These are phyloP conservation scores for Caenorhabditis sp. DNA, from an alignment of 2,888 invertebrate species.

Conservation along the genomic window DNA sequence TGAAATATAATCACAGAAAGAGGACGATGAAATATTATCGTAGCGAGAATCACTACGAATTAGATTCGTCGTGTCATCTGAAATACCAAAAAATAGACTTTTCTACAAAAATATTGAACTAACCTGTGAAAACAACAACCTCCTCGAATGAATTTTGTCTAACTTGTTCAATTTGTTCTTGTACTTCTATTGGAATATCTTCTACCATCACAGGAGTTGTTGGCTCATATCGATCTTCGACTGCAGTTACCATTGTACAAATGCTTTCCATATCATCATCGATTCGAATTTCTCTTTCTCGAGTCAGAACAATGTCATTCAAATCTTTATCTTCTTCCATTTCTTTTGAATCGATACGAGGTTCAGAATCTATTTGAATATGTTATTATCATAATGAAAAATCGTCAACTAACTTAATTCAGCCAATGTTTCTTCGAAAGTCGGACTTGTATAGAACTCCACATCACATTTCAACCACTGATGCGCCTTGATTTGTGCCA, in stretches of 20 bases:
- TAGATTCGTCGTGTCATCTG: conserved; percentile 36
- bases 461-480: conserved; percentile 45
- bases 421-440: conserved; percentile 49
- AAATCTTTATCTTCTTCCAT: conserved; percentile 40
- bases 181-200: neutral
- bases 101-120: neutral
- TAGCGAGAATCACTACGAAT: conserved; percentile 53
- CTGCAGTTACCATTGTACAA: conserved; percentile 48
- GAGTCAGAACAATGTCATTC: conserved; percentile 46
- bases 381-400: too few relatives aligned
- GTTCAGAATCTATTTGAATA: neutral
- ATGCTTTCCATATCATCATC: conserved; percentile 38
- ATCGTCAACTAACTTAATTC: conserved; percentile 34
- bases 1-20: conserved; percentile 54
- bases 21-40: conserved; percentile 59
- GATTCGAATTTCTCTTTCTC: conserved; percentile 22
- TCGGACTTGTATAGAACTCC: conserved; percentile 23
- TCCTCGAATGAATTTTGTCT: conserved; percentile 1
- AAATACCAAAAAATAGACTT: conserved; percentile 4
- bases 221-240: conserved; percentile 30
- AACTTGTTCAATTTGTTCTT: neutral
- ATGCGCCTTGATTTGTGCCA: conserved; percentile 41
- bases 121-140: conserved; percentile 8
- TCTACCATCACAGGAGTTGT: neutral
- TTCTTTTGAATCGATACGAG: conserved; percentile 9